Conservation (phyloP, 2,888 invertebrate species). For the Epistrophe grossulariae region DNA sequence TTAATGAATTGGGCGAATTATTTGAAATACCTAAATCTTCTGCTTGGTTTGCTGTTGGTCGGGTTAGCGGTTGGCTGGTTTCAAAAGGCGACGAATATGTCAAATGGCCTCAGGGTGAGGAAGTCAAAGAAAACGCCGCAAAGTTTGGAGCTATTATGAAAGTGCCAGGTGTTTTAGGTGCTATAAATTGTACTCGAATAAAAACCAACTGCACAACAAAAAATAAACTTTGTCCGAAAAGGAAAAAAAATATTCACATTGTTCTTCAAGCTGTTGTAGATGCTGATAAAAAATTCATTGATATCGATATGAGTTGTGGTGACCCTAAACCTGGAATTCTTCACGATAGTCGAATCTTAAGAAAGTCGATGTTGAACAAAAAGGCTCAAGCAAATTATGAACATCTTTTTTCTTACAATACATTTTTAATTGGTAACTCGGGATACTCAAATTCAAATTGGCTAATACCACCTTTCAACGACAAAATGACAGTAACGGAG, state of each 20-base stretch:
- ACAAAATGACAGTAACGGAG: background rate
- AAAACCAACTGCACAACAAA: background rate
- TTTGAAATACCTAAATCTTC: slow-evolving; percentile 1
- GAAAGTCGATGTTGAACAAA: background rate
- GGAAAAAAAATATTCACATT: background rate
- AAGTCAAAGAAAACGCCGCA: background rate
- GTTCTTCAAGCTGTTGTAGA: slow-evolving; percentile 4
- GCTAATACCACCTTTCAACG: background rate
- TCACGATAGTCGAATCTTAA: background rate
- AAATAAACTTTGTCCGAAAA: background rate
- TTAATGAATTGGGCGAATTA: background rate
- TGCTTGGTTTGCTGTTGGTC: slow-evolving; percentile 8
- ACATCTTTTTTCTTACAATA: background rate
- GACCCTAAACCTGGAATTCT: background rate
- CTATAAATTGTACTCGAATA: background rate
- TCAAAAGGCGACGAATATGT: background rate
- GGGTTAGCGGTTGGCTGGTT: background rate
- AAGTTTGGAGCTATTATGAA: background rate
- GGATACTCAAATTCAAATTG: background rate
- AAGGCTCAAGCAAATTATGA: background rate
- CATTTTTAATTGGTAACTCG: slow-evolving; percentile 3
- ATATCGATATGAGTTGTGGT: slow-evolving; percentile 2
- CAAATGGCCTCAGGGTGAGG: background rate
- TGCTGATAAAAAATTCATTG: background rate
- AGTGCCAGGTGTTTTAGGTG: slow-evolving; percentile 14